phyloP scores from a whole-genome alignment of 2,888 invertebrate species.

The Phaonia tiefii region DNA sequence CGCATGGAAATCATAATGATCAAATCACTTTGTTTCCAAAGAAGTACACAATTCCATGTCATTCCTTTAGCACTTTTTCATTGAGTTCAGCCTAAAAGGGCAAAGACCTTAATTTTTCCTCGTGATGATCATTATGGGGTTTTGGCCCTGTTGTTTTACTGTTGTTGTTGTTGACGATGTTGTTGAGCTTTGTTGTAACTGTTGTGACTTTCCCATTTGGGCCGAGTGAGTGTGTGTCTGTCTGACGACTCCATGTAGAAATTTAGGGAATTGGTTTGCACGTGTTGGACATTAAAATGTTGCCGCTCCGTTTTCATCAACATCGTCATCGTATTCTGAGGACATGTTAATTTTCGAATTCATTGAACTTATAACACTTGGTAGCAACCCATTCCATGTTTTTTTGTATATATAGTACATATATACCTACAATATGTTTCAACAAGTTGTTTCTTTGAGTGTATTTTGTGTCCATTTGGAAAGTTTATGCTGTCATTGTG shows the following conservation, averaged over 20 bases:
- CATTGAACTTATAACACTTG: too few species aligned
- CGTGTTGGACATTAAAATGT: slow-evolving; percentile 64
- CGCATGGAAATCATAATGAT: too few species aligned
- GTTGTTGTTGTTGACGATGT: slow-evolving; percentile 5
- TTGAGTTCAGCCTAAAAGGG: slow-evolving; percentile 34
- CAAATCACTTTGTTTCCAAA: too few species aligned
- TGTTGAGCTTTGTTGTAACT: neutral
- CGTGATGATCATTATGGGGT: too few species aligned
- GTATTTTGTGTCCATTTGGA: neutral
- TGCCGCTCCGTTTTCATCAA: slow-evolving; percentile 3
- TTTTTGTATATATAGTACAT: too few species aligned
- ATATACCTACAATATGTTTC: too few species aligned
- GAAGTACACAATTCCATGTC: too few species aligned
- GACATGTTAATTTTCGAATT: slow-evolving; percentile 50
- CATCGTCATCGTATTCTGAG: slow-evolving; percentile 9
- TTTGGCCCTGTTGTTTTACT: neutral
- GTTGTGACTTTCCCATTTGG: slow-evolving; percentile 6
- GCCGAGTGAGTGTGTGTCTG: too few species aligned
- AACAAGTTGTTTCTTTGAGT: too few species aligned
- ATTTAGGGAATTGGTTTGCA: slow-evolving; percentile 47
- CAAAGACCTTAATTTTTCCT: slow-evolving; percentile 55
- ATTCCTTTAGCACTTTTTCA: too few species aligned
- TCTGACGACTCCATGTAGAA: slow-evolving; percentile 36
- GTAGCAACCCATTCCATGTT: too few species aligned
- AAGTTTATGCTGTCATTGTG: slow-evolving; percentile 49